These are phyloP conservation scores for Iphiclides podalirius DNA, from an alignment of 2,888 invertebrate species.

Conservation along the genomic window DNA sequence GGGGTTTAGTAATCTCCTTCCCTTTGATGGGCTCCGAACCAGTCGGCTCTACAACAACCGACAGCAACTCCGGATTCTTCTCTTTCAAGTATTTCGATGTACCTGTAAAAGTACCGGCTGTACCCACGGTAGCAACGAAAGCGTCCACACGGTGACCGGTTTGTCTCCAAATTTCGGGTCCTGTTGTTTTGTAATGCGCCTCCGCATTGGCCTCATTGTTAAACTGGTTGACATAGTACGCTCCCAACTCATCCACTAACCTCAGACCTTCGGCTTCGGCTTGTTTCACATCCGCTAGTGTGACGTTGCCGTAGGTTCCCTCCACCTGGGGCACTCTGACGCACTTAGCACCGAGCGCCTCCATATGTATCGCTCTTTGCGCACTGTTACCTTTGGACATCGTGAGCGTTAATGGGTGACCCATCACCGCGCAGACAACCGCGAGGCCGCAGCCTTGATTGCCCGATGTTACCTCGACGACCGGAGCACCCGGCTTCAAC, in stretches of 20 bases:
- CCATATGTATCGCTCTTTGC: slow-evolving; percentile 70
- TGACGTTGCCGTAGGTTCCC: slow-evolving; percentile 68
- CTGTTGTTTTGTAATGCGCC: slow-evolving; percentile 64
- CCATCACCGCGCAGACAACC: slow-evolving; percentile 65
- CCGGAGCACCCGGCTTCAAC: slow-evolving; percentile 54
- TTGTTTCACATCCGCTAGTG: slow-evolving; percentile 58
- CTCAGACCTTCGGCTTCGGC: slow-evolving; percentile 57
- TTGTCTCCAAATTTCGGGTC: slow-evolving; percentile 72
- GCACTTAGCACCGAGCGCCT: slow-evolving; percentile 68
- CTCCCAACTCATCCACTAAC: slow-evolving; percentile 52
- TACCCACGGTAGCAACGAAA: slow-evolving; percentile 66
- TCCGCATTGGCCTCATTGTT: slow-evolving; percentile 54
- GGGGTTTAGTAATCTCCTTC: slow-evolving; percentile 59
- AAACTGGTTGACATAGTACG: slow-evolving; percentile 67
- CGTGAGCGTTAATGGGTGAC: slow-evolving; percentile 62
- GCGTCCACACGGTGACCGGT: slow-evolving; percentile 66
- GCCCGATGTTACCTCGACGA: slow-evolving; percentile 68
- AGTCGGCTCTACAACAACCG: slow-evolving; percentile 63
- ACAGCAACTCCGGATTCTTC: slow-evolving; percentile 51
- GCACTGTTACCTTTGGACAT: slow-evolving; percentile 72
- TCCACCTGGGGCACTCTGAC: slow-evolving; percentile 66
- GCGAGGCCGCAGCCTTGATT: slow-evolving; percentile 73
- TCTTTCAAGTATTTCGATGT: slow-evolving; percentile 65
- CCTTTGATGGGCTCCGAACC: slow-evolving; percentile 68
- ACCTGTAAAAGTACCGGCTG: slow-evolving; percentile 65